Percentiles rank a stretch among this genome's conserved stretches.
Conservation (phyloP, 1,140 invertebrate species). For the Sipha flava region DNA sequence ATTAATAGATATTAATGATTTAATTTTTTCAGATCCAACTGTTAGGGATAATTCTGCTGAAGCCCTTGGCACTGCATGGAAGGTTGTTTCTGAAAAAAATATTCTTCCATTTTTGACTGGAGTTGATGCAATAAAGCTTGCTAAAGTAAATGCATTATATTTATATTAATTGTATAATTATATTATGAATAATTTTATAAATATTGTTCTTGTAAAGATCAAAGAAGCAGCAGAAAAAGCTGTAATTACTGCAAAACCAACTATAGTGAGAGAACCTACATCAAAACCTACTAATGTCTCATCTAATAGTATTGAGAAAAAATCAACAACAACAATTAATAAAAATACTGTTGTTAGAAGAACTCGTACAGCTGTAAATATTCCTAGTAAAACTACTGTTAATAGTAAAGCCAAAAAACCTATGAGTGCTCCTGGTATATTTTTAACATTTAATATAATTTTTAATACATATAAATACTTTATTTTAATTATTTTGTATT, state of each 20-base stretch:
- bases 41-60: constrained; percentile 79
- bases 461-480: background rate
- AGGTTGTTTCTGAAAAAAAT: constrained; percentile 85
- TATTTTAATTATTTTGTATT: background rate
- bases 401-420: background rate
- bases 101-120: constrained; percentile 78
- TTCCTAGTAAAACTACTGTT: background rate
- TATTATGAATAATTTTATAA: background rate
- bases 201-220: constrained; percentile 53
- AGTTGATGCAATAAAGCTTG: constrained; percentile 83
- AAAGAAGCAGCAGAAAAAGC: constrained; percentile 91
- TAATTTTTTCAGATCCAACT: constrained; percentile 61
- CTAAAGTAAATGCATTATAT: constrained; percentile 54
- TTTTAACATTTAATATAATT: background rate
- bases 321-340: background rate
- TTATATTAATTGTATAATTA: background rate
- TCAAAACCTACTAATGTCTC: constrained; percentile 52
- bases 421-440: background rate
- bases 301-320: constrained; percentile 44
- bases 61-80: constrained; percentile 88
- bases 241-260: constrained; percentile 63
- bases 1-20: too few species aligned
- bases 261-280: constrained; percentile 43
- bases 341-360: background rate
- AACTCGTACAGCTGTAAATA: background rate